A percentile compares a stretch with the other conserved stretches of the same genome.
These are phyloP conservation scores for Porites lutea DNA, from an alignment of 64 coral and sea anemone genomes.

Conservation along the genomic window DNA sequence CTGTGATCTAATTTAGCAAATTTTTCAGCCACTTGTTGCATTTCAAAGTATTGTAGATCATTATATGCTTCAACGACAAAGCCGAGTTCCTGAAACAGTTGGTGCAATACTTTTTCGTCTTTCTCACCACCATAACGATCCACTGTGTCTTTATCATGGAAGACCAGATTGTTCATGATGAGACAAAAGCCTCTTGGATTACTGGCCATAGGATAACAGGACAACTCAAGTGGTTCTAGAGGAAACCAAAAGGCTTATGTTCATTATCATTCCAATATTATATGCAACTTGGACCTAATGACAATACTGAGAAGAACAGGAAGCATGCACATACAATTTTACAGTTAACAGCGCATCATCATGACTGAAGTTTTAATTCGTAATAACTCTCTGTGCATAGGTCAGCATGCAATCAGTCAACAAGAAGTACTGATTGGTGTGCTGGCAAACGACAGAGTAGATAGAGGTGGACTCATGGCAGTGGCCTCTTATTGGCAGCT, in stretches of 20 bases:
- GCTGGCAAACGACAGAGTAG: too few relatives aligned
- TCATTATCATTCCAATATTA: too few relatives aligned
- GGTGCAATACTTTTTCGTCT: not conserved
- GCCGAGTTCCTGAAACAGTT: slow-evolving; percentile 32
- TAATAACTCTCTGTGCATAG: too few relatives aligned
- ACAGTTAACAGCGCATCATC: too few relatives aligned
- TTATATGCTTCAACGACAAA: not conserved
- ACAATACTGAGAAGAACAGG: too few relatives aligned
- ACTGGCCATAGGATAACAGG: not conserved
- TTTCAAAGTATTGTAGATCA: not conserved
- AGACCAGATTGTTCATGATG: slow-evolving; percentile 37
- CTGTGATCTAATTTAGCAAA: slow-evolving; percentile 13
- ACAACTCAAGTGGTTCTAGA: not conserved
- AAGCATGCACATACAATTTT: too few relatives aligned
- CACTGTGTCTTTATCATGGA: not conserved
- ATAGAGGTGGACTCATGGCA: too few relatives aligned
- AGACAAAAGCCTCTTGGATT: slow-evolving; percentile 35
- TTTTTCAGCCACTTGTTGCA: not conserved
- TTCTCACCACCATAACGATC: slow-evolving; percentile 11
- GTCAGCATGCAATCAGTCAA: not conserved
- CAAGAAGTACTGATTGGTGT: too few relatives aligned
- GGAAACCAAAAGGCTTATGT: too few relatives aligned
- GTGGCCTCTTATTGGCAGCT: too few relatives aligned
- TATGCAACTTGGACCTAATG: too few relatives aligned
- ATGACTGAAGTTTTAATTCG: too few relatives aligned